phyloP scores from a whole-genome alignment of 2,797 vertebrate species.

The Phyllotis vaccarum region DNA sequence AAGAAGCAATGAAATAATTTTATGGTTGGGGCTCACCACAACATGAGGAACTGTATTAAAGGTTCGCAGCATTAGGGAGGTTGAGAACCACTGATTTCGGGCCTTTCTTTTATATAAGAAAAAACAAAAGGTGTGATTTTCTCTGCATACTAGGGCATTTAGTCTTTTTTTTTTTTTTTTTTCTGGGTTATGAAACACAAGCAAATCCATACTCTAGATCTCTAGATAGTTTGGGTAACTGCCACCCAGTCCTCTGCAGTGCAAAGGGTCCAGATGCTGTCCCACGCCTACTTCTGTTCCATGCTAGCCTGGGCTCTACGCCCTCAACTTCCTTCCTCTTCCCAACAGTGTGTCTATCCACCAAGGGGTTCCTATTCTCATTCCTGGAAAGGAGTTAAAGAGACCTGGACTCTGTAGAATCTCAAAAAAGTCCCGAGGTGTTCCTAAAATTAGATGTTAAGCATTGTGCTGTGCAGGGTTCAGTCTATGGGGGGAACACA shows the following conservation, averaged over 20 bases:
- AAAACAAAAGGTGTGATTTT: background rate
- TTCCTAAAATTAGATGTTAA: slow-evolving; percentile 74
- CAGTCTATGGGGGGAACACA: background rate
- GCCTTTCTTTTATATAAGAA: background rate
- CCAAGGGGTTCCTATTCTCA: background rate
- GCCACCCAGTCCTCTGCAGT: background rate
- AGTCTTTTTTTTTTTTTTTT: background rate
- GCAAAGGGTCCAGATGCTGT: background rate
- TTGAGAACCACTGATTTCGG: background rate
- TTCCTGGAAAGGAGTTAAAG: slow-evolving; percentile 63
- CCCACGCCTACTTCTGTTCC: accelerated
- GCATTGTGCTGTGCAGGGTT: background rate
- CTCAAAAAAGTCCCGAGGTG: slow-evolving; percentile 67
- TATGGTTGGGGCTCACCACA: background rate
- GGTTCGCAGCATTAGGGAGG: background rate
- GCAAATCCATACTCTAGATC: background rate
- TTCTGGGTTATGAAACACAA: background rate
- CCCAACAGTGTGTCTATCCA: background rate
- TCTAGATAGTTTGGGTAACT: background rate
- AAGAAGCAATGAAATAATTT: background rate
- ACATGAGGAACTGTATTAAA: background rate
- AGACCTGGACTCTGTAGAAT: slow-evolving; percentile 63
- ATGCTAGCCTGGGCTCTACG: accelerated
- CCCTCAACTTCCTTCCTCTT: background rate
- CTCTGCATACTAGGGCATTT: background rate